phyloP scores from a whole-genome alignment of 1,140 invertebrate genomes.

The Trissolcus basalis region DNA sequence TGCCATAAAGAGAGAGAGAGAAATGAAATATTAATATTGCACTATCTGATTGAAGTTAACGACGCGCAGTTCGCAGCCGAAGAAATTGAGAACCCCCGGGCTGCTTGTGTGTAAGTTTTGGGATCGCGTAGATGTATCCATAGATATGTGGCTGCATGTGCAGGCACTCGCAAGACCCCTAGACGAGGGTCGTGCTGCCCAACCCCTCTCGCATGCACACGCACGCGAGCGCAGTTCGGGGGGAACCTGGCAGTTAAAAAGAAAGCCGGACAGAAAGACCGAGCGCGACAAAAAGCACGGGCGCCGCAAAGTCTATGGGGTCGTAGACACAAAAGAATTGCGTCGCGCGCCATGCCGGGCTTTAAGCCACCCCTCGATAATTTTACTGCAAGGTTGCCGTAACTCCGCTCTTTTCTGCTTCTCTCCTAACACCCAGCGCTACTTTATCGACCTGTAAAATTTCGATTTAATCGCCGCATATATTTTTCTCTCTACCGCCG shows the following conservation, averaged over 20 bases:
- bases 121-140: slow-evolving; percentile 30
- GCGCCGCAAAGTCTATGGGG: slow-evolving; percentile 59
- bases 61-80: not conserved
- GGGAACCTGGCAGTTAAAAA: slow-evolving; percentile 41
- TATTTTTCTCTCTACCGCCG: too few relatives aligned
- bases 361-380: slow-evolving; percentile 45
- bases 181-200: slow-evolving; percentile 65
- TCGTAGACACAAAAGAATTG: slow-evolving; percentile 59
- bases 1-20: slow-evolving; percentile 1
- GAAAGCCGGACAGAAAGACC: slow-evolving; percentile 38
- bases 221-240: slow-evolving; percentile 48
- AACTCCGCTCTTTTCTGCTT: slow-evolving; percentile 19
- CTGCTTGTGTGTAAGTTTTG: slow-evolving; percentile 17
- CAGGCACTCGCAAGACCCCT: slow-evolving; percentile 63
- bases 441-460: slow-evolving; percentile 49
- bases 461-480: slow-evolving; percentile 23
- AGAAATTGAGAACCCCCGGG: slow-evolving; percentile 63
- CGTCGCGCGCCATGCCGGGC: slow-evolving; percentile 48
- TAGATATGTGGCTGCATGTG: slow-evolving; percentile 58
- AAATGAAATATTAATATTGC: slow-evolving; percentile 20
- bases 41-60: slow-evolving; percentile 21
- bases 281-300: slow-evolving; percentile 46
- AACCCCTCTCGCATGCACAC: slow-evolving; percentile 63
- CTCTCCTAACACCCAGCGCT: slow-evolving; percentile 1
- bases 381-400: slow-evolving; percentile 57